phyloP scores from a whole-genome alignment of 1,140 invertebrate genomes.

The Drosophila rufa region DNA sequence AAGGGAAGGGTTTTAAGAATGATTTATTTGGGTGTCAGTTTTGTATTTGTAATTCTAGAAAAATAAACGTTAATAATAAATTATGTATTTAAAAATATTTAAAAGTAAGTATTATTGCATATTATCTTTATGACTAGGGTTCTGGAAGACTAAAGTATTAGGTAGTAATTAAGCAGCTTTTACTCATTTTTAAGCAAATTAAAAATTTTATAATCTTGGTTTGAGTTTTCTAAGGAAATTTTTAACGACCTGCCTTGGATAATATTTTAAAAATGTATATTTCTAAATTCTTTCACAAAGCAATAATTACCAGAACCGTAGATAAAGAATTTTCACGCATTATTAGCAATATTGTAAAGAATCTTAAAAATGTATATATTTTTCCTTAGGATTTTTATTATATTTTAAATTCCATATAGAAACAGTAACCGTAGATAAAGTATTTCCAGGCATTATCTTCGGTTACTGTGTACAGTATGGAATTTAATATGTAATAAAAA shows the following conservation, averaged over 20 bases:
- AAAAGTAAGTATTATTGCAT: not conserved
- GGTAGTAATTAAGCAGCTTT: not conserved
- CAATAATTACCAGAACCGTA: not conserved
- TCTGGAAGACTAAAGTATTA: not conserved
- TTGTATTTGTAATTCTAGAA: not conserved
- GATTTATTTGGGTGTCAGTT: slow-evolving; percentile 7
- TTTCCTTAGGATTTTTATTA: no score
- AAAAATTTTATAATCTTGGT: not conserved
- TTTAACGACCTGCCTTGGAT: not conserved
- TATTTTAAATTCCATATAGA: no score
- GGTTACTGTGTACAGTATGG: no score
- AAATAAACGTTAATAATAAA: not conserved
- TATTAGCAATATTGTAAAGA: not conserved
- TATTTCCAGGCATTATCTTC: not conserved
- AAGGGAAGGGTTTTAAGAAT: not conserved
- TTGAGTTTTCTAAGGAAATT: no score
- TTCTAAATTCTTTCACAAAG: no score
- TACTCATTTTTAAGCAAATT: not conserved
- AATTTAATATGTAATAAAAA: not conserved
- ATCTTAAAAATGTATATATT: no score
- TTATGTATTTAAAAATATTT: not conserved
- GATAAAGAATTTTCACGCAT: not conserved
- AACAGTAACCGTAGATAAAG: not conserved
- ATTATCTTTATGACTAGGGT: not conserved
- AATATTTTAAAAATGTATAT: not conserved